Base-by-base conservation (phyloP, 2,113 vertebrate species). In the Zosterops borbonicus region DNA sequence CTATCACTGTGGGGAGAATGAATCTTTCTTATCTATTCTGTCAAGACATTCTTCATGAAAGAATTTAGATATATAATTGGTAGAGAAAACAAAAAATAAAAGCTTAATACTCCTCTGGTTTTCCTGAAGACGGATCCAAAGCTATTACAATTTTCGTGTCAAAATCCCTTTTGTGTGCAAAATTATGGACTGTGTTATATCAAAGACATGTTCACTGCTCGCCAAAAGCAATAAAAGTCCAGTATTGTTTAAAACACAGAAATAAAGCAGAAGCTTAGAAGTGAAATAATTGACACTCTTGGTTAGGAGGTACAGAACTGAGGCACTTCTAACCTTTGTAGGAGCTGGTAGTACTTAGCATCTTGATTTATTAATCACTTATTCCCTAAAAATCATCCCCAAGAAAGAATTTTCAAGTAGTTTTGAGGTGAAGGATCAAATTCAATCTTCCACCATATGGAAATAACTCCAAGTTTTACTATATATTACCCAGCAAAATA, bases 221-320 rank as follows among this genome's bases (percentile, higher is more conserved):
- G 89, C 89, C 90, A 95, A 91, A 87, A 94, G 70, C 75, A 94
- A 91, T 96, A 95, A 91, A 95, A 96, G 53, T 80, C 74, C 23
- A 79, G 33, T 39, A 89, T 91, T 92, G 78, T 91, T 96, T 92
- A 92, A 89, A 92, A 74, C 19, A 56, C 17, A 89, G 89, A 94
- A 93, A 96, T 82, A 92, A 89, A 94, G 46, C 91, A 95, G 87
- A 94, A 68, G n/a, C 12, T 50, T 50, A 82, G 52, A 82, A 67
- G 49, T 55, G 41, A 33, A 84, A 92, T 65, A 95, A 80, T 62
- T 94, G 71, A 89, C 85, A 93, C 77, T 76, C 77, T 80, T 21
- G 2, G 24, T 47, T 82, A 78, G 39, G 65, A 90, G 23, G 12
- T 67, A 49, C 41, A 81, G 23, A 31, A 75, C 60, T 20, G 41